A percentile compares a stretch with the other conserved stretches of the same genome.
These are phyloP conservation scores for Tauraco hartlaubi DNA, from an alignment of 2,797 vertebrate species.

Conservation along the genomic window DNA sequence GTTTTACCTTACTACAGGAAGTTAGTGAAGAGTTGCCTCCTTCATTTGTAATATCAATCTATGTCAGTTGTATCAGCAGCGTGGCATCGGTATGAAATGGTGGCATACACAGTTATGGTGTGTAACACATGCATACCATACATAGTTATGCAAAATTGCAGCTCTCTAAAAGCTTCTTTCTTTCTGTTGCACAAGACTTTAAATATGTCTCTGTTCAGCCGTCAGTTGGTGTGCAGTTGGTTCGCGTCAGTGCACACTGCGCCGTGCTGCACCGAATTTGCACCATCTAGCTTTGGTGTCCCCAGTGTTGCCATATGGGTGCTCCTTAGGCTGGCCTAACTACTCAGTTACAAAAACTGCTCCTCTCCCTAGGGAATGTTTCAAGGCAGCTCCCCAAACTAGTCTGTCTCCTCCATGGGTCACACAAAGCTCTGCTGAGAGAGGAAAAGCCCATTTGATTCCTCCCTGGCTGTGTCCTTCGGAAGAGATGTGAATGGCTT, in stretches of 20 bases:
- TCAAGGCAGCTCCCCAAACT: not conserved
- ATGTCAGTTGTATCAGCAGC: conserved; percentile 32
- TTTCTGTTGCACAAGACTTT: not conserved
- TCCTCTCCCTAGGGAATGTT: not conserved
- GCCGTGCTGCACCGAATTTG: not conserved
- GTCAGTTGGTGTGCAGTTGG: accelerated
- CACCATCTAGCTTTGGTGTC: not conserved
- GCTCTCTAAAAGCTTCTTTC: conserved; percentile 20
- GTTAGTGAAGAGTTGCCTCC: not conserved
- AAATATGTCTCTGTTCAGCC: not conserved
- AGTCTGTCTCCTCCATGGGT: not conserved
- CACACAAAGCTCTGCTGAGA: not conserved
- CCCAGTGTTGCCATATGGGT: not conserved
- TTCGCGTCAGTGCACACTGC: accelerated
- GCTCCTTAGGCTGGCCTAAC: not conserved
- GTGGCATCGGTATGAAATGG: conserved; percentile 1
- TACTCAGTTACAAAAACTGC: not conserved
- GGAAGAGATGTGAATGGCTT: not conserved
- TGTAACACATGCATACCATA: not conserved
- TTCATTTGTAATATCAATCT: conserved; percentile 43
- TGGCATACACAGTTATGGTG: not conserved
- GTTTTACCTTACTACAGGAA: not conserved
- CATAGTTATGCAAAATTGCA: conserved; percentile 1
- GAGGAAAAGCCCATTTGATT: not conserved
- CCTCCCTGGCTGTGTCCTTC: not conserved